phyloP scores from a whole-genome alignment of 2,113 vertebrate species.

The Gallinago paraguaiae region DNA sequence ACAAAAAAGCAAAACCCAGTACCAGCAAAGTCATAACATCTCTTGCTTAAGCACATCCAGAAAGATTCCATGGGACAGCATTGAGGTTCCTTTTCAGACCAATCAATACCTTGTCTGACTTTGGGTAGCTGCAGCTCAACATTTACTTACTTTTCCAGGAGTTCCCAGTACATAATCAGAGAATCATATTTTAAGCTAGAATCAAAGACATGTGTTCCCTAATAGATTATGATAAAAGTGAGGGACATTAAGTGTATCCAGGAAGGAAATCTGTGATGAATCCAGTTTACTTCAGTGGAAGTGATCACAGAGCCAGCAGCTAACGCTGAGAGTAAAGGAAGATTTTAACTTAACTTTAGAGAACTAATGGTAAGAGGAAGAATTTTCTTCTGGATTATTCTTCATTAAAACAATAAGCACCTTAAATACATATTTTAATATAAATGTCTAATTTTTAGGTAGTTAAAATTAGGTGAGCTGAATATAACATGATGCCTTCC shows the following conservation, averaged over 20 bases:
- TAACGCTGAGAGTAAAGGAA: not conserved
- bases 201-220: not conserved
- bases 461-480: not conserved
- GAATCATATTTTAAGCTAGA: not conserved
- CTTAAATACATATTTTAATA: not conserved
- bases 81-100: not conserved
- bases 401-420: not conserved
- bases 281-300: not conserved
- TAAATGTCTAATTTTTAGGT: not conserved
- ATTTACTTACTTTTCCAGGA: not conserved
- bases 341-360: not conserved
- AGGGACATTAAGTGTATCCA: not conserved
- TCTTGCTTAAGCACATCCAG: not conserved
- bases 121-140: not conserved
- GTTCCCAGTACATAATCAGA: not conserved
- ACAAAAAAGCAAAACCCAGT: too few relatives aligned
- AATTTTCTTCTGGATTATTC: not conserved
- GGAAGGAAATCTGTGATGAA: not conserved
- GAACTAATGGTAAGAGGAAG: not conserved
- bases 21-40: not conserved
- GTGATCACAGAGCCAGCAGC: not conserved
- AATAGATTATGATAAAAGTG: not conserved
- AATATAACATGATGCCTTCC: not conserved
- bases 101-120: not conserved
- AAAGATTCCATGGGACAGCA: not conserved